Conservation (phyloP, 2,113 vertebrate species). For the Willisornis vidua region DNA sequence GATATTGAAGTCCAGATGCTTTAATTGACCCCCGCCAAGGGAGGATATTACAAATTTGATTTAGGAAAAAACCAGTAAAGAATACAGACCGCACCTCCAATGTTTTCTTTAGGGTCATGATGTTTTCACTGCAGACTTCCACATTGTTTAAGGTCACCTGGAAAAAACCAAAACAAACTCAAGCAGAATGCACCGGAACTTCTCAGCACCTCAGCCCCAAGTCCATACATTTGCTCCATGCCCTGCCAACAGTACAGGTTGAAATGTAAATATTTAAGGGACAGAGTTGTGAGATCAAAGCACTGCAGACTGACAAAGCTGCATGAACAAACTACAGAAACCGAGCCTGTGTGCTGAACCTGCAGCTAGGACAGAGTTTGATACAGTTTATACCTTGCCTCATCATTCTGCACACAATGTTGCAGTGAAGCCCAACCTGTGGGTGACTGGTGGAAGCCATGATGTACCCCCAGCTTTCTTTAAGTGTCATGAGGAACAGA, state of each 20-base stretch:
- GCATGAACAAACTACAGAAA: background rate
- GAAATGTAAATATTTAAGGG: background rate
- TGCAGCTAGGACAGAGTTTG: background rate
- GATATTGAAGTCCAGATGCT: background rate
- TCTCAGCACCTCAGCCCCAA: background rate
- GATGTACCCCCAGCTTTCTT: background rate
- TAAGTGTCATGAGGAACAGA: background rate
- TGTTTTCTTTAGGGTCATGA: slow-evolving; percentile 94
- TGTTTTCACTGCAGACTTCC: slow-evolving; percentile 96
- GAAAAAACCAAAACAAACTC: background rate
- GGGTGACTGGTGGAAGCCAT: background rate
- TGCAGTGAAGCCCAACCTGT: background rate
- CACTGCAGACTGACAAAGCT: background rate
- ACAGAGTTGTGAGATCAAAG: background rate
- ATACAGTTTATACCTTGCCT: background rate
- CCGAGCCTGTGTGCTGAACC: background rate
- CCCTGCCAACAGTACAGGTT: background rate
- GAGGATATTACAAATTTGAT: background rate
- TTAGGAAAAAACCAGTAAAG: background rate
- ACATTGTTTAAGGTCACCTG: slow-evolving; percentile 96
- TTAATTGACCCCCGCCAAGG: background rate
- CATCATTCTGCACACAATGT: background rate
- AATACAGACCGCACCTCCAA: slow-evolving; percentile 83
- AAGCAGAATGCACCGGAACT: background rate
- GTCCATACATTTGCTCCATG: fast-evolving